Percentiles rank a stretch among this genome's conserved stretches.
Evolutionary conservation across 2,797 vertebrate genomes (phyloP).

Genomic region (Gambusia yucatana): DNA sequence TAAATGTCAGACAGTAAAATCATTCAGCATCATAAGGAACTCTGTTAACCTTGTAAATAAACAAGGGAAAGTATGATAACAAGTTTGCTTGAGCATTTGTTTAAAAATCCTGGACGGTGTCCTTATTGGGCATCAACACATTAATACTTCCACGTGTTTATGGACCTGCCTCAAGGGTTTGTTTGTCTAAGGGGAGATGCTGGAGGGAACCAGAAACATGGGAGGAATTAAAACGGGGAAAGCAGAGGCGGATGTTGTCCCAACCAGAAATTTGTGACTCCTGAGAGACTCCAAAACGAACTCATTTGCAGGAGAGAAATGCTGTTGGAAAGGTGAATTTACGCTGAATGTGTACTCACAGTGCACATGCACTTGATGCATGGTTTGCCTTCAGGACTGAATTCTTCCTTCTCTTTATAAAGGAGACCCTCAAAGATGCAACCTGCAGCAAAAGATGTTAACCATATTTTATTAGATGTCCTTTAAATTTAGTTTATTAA

Average conservation of each 20-base stretch:
- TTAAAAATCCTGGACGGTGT: conserved; percentile 18
- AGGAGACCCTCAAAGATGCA: conserved; percentile 90
- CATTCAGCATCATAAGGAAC: background rate
- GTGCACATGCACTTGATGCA: conserved; percentile 92
- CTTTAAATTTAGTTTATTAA: background rate
- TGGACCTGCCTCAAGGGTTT: conserved; percentile 48
- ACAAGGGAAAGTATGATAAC: background rate
- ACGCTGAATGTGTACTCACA: conserved; percentile 82
- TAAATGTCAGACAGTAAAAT: background rate
- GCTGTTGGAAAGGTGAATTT: conserved; percentile 6
- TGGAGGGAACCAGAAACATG: background rate
- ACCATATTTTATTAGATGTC: background rate
- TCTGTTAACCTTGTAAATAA: background rate
- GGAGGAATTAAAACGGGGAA: conserved; percentile 3
- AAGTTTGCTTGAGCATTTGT: background rate
- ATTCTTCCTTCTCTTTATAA: conserved; percentile 92
- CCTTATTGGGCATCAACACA: conserved; percentile 38
- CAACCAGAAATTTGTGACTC: conserved; percentile 48
- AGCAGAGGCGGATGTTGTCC: conserved; percentile 49
- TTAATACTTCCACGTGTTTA: conserved; percentile 64
- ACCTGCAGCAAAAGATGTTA: conserved; percentile 27
- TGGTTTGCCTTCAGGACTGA: conserved; percentile 90
- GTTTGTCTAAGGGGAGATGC: conserved; percentile 40
- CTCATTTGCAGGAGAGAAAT: conserved; percentile 23
- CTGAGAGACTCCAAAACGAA: conserved; percentile 33